A percentile compares a stretch with the other conserved stretches of the same genome.
These are phyloP conservation scores for Herpetotheres cachinnans DNA, from an alignment of 2,113 vertebrate species.

Conservation along the genomic window DNA sequence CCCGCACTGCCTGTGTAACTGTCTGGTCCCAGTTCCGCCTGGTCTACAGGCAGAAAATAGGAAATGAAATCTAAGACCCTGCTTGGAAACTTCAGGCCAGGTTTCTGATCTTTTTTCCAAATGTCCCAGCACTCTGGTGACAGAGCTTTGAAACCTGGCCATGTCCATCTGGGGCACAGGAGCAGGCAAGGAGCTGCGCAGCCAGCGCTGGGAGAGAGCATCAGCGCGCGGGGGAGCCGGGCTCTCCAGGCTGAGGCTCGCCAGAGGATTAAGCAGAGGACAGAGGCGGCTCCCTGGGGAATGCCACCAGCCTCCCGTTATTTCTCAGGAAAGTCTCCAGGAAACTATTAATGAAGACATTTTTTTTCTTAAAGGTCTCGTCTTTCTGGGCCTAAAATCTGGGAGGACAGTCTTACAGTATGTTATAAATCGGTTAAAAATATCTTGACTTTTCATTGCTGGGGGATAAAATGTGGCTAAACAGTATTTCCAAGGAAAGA, in stretches of 20 bases:
- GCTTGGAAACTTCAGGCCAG: background rate
- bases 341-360: background rate
- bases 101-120: conserved; percentile 4
- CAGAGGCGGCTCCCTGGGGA: background rate
- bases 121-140: background rate
- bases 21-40: background rate
- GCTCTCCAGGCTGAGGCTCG: conserved; percentile 1
- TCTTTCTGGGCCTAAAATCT: background rate
- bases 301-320: background rate
- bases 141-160: background rate
- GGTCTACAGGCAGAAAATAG: background rate
- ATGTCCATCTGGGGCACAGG: background rate
- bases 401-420: background rate
- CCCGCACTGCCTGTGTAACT: background rate
- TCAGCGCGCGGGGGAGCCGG: background rate
- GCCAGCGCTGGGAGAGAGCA: background rate
- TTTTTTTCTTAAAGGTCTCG: background rate
- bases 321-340: background rate
- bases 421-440: background rate
- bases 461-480: background rate
- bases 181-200: background rate
- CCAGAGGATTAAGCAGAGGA: conserved; percentile 38
- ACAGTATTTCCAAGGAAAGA: background rate
- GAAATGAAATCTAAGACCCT: conserved; percentile 1
- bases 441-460: background rate